Base-by-base conservation (phyloP, 2,797 vertebrate species). In the Acrossocheilus wenchowensis region DNA sequence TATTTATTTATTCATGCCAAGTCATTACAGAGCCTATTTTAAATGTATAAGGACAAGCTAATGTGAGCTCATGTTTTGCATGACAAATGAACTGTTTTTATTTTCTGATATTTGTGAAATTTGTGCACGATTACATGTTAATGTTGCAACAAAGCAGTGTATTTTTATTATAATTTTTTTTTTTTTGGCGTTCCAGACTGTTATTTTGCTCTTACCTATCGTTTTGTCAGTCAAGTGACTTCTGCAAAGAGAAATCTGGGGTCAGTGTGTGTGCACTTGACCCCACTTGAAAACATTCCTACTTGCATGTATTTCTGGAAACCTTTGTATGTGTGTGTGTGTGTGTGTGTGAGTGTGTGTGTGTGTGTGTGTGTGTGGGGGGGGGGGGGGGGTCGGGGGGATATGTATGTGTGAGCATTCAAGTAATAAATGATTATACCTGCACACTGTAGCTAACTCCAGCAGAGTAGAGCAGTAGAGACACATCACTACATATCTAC, bases 401-500 rank as follows among this genome's bases (percentile, higher is more conserved):
- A 3, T 3, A 6, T 71, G 41, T 48, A 8, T 82, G 15, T 57
- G 23, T 54, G 41, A 9, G 15, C 17, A 68, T 36, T 68, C 15
- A 36, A 80, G 69, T 82, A 81, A 50, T 57, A 26, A n/a, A 34
- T 50, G 39, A 48, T 12, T 73, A 34, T 12, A 45, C n/a, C 41
- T 60, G 81, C 81, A 73, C 52, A 62, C 41, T 64, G 82, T 83
- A 83, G 52, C 60, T 81, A 34, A 80, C 81, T 72, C 50, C 39
- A 41, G 36, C 21, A 57, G 34, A 57, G 66, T 36, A 68, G 6
- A 68, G 7, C 66, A 36, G 64, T 19, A 82, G 23, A 69, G 68
- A 83, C 54, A 64, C 21, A n/a, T 83, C 36, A 23, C 23, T 34
- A 45, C 69, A 39, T 9, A 64, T 82, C 54, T 17, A 36, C 54